These are phyloP conservation scores for Microcebus tavaratra DNA, from an alignment of 2,113 vertebrate species.

Conservation along the genomic window DNA sequence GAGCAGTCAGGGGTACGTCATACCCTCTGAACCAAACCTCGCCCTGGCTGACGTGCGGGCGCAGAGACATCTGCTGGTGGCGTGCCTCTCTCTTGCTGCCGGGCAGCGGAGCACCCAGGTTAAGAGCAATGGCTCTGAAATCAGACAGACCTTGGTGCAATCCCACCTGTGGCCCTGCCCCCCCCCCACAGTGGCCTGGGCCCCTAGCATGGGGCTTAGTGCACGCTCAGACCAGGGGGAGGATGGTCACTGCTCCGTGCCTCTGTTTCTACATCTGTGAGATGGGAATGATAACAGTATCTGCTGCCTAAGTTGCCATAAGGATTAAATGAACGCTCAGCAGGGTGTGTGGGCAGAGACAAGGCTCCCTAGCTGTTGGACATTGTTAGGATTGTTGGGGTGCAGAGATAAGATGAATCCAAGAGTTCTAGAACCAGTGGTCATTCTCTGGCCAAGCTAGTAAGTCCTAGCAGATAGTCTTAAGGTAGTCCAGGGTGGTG, in stretches of 20 bases:
- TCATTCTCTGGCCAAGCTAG: not conserved
- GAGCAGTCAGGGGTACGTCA: not conserved
- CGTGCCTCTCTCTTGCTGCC: not conserved
- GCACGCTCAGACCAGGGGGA: not conserved
- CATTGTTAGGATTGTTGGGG: not conserved
- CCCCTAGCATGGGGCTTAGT: not conserved
- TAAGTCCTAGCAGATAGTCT: not conserved
- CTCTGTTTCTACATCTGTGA: not conserved
- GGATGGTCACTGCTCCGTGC: rapidly evolving
- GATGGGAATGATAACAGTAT: not conserved
- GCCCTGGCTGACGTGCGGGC: not conserved
- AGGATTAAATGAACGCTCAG: not conserved
- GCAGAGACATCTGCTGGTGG: not conserved
- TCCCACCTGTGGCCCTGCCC: not conserved
- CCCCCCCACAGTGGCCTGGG: not conserved
- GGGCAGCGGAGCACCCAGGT: not conserved
- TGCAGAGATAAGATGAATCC: not conserved
- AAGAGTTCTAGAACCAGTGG: not conserved
- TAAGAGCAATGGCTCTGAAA: not conserved
- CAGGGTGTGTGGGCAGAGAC: not conserved
- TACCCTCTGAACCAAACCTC: not conserved
- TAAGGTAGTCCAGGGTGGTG: not conserved
- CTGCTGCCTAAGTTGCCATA: not conserved
- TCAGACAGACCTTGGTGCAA: not conserved
- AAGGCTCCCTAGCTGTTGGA: not conserved